Evolutionary conservation across 2,113 vertebrate species (phyloP).

Genomic region (Microcebus murinus): DNA sequence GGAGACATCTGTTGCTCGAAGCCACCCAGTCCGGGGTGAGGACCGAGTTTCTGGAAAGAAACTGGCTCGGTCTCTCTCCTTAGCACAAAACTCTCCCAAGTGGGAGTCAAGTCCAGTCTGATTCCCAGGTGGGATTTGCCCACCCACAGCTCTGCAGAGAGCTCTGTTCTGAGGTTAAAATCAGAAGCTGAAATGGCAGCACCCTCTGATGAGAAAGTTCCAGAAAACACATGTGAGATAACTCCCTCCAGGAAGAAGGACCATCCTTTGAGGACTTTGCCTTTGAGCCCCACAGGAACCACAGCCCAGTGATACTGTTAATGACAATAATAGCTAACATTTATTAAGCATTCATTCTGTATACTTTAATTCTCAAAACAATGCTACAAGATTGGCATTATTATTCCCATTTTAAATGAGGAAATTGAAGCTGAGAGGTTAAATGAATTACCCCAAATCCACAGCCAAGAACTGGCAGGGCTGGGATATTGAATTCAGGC

Average conservation of each 20-base stretch:
- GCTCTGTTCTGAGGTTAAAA: not conserved
- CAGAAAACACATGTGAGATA: not conserved
- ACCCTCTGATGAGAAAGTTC: constrained; percentile 18
- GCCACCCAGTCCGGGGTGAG: not conserved
- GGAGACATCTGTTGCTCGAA: not conserved
- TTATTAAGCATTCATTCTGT: accelerated
- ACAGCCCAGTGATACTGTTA: accelerated
- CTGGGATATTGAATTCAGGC: not conserved
- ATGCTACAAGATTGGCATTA: accelerated
- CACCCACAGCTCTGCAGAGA: not conserved
- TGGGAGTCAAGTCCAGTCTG: not conserved
- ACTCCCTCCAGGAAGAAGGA: not conserved
- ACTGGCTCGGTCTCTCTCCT: not conserved
- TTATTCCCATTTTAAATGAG: not conserved
- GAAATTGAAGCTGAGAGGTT: not conserved
- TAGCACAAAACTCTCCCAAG: no score
- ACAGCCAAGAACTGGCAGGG: not conserved
- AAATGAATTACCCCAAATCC: not conserved
- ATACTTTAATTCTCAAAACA: not conserved
- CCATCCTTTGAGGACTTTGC: not conserved
- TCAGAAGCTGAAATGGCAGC: not conserved
- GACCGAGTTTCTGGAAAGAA: not conserved
- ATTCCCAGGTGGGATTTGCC: not conserved
- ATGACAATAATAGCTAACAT: accelerated
- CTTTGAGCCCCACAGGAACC: accelerated